Evolutionary conservation across 2,888 invertebrate genomes (phyloP).

Genomic region (Brenthis ino): DNA sequence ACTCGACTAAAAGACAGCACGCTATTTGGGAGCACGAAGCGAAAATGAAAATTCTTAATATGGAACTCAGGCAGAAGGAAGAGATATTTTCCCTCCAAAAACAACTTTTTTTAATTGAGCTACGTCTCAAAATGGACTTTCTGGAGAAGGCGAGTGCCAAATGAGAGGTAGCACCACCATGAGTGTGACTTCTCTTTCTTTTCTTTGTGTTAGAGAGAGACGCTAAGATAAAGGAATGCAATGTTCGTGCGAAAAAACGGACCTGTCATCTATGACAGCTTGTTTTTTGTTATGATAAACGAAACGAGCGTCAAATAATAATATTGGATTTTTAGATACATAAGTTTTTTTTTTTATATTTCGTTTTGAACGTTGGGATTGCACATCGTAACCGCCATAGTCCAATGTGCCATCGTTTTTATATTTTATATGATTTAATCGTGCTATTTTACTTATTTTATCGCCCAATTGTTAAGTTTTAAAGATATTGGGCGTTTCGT

Average conservation of each 20-base stretch:
- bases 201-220: background rate
- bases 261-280: background rate
- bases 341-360: background rate
- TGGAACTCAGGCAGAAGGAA: slow-evolving; percentile 76
- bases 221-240: background rate
- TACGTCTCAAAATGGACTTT: slow-evolving; percentile 79
- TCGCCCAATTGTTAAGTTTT: slow-evolving; percentile 15
- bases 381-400: slow-evolving; percentile 36
- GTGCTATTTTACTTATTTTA: slow-evolving; percentile 19
- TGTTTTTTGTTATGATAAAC: background rate
- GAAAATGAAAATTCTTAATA: slow-evolving; percentile 77
- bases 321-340: background rate
- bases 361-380: background rate
- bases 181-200: background rate
- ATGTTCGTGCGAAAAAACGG: too few species aligned
- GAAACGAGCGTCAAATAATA: too few species aligned
- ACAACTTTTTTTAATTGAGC: slow-evolving; percentile 75
- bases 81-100: slow-evolving; percentile 79
- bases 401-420: slow-evolving; percentile 48
- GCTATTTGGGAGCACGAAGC: slow-evolving; percentile 79
- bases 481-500: slow-evolving; percentile 1
- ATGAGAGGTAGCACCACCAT: slow-evolving; percentile 38
- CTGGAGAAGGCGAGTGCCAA: slow-evolving; percentile 76
- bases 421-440: slow-evolving; percentile 39
- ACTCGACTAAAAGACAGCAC: slow-evolving; percentile 73